Evolutionary conservation across 2,888 invertebrate genomes (phyloP).

Genomic region (Eupithecia centaureata): DNA sequence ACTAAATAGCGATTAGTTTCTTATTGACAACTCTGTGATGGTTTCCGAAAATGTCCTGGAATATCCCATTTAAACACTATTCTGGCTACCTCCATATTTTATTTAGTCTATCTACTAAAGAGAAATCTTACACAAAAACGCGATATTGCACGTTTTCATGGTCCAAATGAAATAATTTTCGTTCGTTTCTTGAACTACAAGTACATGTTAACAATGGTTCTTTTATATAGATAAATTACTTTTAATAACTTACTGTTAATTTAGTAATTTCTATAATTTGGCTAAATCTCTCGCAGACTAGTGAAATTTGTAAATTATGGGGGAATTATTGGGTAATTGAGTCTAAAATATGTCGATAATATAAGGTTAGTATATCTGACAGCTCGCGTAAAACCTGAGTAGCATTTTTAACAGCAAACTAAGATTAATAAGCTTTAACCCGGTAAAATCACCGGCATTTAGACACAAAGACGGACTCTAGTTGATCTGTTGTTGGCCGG

Average conservation of each 20-base stretch:
- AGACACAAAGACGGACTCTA: background rate
- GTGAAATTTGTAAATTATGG: background rate
- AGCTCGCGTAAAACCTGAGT: background rate
- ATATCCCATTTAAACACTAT: background rate
- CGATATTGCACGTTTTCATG: no score
- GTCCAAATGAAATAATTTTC: no score
- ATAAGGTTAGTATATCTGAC: background rate
- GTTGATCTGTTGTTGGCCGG: slow-evolving; percentile 7
- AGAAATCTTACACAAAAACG: no score
- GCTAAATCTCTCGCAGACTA: no score
- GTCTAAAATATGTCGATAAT: background rate
- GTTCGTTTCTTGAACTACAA: no score
- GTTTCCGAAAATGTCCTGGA: background rate
- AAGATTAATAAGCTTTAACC: background rate
- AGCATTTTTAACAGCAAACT: background rate
- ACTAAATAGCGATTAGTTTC: background rate
- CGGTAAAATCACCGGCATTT: background rate
- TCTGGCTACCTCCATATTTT: background rate
- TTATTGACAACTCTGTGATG: background rate
- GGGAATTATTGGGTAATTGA: background rate
- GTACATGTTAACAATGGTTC: no score
- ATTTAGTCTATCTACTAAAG: no score
- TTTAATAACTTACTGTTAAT: no score
- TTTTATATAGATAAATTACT: no score
- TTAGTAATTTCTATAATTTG: no score